phyloP scores from a whole-genome alignment of 2,888 invertebrate species.

The Itoplectis maculator region DNA sequence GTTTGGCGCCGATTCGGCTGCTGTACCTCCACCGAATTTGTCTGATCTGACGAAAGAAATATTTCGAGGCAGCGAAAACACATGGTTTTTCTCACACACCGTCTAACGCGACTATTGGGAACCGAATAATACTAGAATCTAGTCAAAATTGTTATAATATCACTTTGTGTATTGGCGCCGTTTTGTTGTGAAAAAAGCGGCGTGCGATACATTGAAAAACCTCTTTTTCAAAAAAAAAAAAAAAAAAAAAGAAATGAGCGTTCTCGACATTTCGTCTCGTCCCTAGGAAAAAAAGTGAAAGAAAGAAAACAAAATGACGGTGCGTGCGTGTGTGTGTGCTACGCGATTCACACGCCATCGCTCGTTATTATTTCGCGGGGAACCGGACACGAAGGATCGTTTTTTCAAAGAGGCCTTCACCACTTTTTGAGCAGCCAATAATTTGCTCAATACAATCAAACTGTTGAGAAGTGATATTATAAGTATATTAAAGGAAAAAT shows the following conservation, averaged over 20 bases:
- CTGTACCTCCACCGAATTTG: slow-evolving; percentile 11
- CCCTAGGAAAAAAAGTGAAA: neutral
- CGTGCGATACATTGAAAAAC: slow-evolving; percentile 32
- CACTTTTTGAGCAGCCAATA: slow-evolving; percentile 76
- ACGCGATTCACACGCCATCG: slow-evolving; percentile 13
- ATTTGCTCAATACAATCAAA: slow-evolving; percentile 82
- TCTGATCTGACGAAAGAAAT: neutral
- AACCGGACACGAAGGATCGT: slow-evolving; percentile 36
- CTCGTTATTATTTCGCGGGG: slow-evolving; percentile 14
- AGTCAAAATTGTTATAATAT: slow-evolving; percentile 80
- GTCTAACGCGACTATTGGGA: slow-evolving; percentile 68
- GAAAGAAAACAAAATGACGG: neutral
- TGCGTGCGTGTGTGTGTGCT: neutral
- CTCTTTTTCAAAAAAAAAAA: slow-evolving; percentile 49
- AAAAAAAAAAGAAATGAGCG: slow-evolving; percentile 21
- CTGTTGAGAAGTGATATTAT: slow-evolving; percentile 80
- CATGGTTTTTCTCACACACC: slow-evolving; percentile 56
- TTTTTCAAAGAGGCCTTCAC: slow-evolving; percentile 75
- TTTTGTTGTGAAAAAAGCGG: slow-evolving; percentile 16
- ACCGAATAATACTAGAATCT: slow-evolving; percentile 75
- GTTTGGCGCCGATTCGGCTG: slow-evolving; percentile 7
- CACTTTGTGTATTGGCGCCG: slow-evolving; percentile 64
- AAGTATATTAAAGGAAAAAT: slow-evolving; percentile 73
- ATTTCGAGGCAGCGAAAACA: slow-evolving; percentile 30
- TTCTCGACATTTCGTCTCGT: slow-evolving; percentile 38